These are phyloP conservation scores for Ceyx melanurus DNA, from an alignment of 2,113 vertebrate genomes.

Conservation along the genomic window DNA sequence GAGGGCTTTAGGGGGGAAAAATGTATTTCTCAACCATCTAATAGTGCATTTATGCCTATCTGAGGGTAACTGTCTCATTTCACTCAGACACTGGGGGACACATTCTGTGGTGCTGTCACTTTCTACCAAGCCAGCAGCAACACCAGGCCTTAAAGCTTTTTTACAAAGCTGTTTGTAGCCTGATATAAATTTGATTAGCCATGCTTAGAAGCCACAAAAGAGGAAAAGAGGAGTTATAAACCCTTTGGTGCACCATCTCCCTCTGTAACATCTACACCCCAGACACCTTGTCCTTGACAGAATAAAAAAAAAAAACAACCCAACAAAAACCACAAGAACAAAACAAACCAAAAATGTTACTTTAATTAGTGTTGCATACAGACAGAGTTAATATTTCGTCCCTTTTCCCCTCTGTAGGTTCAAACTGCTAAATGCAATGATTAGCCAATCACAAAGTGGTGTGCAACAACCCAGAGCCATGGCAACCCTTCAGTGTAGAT, in stretches of 20 bases:
- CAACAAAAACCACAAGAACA: no score
- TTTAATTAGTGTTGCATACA: not conserved
- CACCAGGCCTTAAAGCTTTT: not conserved
- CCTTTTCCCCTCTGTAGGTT: not conserved
- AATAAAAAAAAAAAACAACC: not conserved
- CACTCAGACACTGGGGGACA: slow-evolving; percentile 36
- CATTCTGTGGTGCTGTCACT: slow-evolving; percentile 1
- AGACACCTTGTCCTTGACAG: not conserved
- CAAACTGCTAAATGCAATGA: slow-evolving; percentile 15
- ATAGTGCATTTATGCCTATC: slow-evolving; percentile 64
- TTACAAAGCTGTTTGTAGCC: not conserved
- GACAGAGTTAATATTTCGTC: not conserved
- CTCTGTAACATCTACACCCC: not conserved
- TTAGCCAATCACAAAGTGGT: not conserved
- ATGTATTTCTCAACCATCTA: slow-evolving; percentile 59
- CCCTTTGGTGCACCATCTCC: not conserved
- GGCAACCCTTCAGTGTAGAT: slow-evolving; percentile 11
- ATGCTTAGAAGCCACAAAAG: not conserved
- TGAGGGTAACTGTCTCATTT: slow-evolving; percentile 53
- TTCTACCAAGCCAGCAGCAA: slow-evolving; percentile 17
- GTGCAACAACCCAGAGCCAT: slow-evolving; percentile 18
- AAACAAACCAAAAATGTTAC: not conserved
- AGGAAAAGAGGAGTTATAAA: not conserved
- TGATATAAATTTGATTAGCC: slow-evolving; percentile 21
- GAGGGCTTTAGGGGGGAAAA: not conserved